Evolutionary conservation across 2,113 vertebrate species (phyloP), one percentile per base, ranked within the genome.

Genomic region (Sardina pilchardus): DNA sequence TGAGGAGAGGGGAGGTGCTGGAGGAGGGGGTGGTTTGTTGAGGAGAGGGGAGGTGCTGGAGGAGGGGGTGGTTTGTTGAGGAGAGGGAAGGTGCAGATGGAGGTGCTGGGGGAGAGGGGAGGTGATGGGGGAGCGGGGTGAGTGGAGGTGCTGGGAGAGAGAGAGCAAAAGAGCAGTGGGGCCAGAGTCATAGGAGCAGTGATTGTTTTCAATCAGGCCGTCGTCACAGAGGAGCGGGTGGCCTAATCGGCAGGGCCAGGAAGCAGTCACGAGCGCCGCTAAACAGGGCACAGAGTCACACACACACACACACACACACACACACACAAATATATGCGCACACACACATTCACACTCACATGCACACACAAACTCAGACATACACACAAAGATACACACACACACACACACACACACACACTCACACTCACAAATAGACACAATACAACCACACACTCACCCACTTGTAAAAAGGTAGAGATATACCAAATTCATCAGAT

Each of bases 161-260:
- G 63, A 30, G 1, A 30, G 26, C 71, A 78, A 78, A 78, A 34
- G 71, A 78, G 71, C 71, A 78, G 71, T 78, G 30, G 9, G 2
- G 71, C 4, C 71, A 78, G 30, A 34, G 71, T 34, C 34, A 36
- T 36, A 0, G 16, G 71, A 34, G 30, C 26, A 17, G 71, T 36
- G 30, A 78, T 78, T 78, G 71, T 78, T 36, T 78, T 78, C 71
- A 78, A 78, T 78, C 71, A 78, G 63, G 30, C 71, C 6, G 14
- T 34, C 2, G 26, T 78, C 30, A 34, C 71, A 30, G 16, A 36
- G 30, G 30, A 78, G 16, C 30, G 12, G 12, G 53, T 9, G 71
- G 12, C 3, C 71, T 78, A 78, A 78, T 39, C 34, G 36, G 30
- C 71, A 16, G 6, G 4, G 16, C 34, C 71, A 78, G 71, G 34